These are phyloP conservation scores for Brachionus asplanchnoidis DNA, from an alignment of 1,140 invertebrate genomes.

Conservation along the genomic window DNA sequence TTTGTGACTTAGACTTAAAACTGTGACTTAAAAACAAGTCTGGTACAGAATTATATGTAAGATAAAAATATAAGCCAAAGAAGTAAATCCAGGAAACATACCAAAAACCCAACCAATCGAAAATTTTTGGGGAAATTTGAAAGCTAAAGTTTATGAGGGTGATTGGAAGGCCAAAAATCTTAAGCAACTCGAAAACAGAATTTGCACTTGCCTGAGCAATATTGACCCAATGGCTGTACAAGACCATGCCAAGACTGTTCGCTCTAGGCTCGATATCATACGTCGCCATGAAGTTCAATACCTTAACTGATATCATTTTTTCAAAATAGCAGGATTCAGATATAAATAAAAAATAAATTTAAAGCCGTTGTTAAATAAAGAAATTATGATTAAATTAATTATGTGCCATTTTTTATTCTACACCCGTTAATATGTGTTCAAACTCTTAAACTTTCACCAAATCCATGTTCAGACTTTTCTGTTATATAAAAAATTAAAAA, in stretches of 20 bases:
- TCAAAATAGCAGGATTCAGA: neutral
- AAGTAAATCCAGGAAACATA: too few relatives aligned
- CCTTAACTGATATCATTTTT: neutral
- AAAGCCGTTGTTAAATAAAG: neutral
- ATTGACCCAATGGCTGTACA: neutral
- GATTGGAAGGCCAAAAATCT: neutral
- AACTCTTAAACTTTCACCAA: too few relatives aligned
- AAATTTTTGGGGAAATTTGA: neutral
- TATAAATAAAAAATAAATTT: neutral
- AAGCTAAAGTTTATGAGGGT: neutral
- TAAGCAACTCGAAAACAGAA: neutral
- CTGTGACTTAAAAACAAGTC: too few relatives aligned
- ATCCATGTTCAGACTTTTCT: too few relatives aligned
- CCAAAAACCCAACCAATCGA: neutral
- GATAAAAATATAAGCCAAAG: too few relatives aligned
- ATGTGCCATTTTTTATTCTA: neutral
- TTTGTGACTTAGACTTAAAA: too few relatives aligned
- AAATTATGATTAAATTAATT: neutral
- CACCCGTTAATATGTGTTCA: too few relatives aligned
- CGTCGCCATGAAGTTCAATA: too few relatives aligned
- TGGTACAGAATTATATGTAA: too few relatives aligned
- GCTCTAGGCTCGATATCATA: too few relatives aligned
- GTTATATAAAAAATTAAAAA: too few relatives aligned
- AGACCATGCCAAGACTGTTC: too few relatives aligned
- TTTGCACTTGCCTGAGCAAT: neutral